Evolutionary conservation across 2,888 invertebrate genomes (phyloP), one percentile per base, ranked within the genome.

Genomic region (Lottia gigantea): DNA sequence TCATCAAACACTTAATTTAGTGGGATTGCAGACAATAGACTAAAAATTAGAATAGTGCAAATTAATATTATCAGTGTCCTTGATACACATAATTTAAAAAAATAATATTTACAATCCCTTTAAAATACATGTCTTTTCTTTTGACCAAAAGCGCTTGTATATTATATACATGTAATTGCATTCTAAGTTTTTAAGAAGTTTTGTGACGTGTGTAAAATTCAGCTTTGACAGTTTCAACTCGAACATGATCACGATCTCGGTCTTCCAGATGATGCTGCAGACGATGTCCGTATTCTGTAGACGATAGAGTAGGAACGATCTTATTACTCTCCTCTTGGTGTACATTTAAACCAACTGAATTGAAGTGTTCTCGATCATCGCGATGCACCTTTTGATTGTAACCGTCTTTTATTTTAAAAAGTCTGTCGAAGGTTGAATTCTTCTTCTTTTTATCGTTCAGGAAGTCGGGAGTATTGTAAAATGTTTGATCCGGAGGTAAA

Each of bases 331-430:
- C 88, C 87, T 88, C 77, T 14, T 84, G 78, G 64, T 62, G 15
- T 46, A 64, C 31, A 49, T 40, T 71, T 0, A 88, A 80, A 19
- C 87, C 88, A 47, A 79, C 75, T 19, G 83, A 84, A 72, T 88
- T 87, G 19, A 87, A 85, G 78, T 88, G 88, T 63, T 87, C 86
- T 73, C 88, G 74, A 78, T 88, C 88, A 81, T 85, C 85, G 68
- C 88, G 78, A 76, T 87, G 88, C 12, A 87, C 80, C 70, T 88
- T 87, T 66, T 85, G 83, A 77, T 88, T 87, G 76, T 80, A 88
- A 14, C 77, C 84, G 62, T 76, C 73, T 26, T 78, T 76, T 31
- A 83, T 79, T 19, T 82, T 75, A 71, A 85, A 87, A 31, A 85
- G 75, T 73, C 87, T 74, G 71, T 88, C 83, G 78, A 86, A 88